Evolutionary conservation across 2,797 vertebrate species (phyloP).

Genomic region (Bucorvus abyssinicus): DNA sequence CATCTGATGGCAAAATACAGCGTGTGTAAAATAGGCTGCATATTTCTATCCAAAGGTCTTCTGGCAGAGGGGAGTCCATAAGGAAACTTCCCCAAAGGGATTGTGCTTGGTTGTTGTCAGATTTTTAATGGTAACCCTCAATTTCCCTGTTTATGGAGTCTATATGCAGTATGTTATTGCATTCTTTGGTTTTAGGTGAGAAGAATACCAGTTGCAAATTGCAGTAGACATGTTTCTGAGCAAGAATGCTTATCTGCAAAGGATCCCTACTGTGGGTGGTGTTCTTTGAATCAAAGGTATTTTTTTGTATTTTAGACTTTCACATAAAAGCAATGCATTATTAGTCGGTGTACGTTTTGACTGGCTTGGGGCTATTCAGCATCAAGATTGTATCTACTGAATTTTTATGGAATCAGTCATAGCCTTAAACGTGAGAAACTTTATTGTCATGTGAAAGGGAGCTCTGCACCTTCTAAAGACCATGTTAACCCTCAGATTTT

Average conservation of each 20-base stretch:
- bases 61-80: slow-evolving; percentile 42
- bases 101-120: slow-evolving; percentile 9
- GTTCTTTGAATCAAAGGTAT: slow-evolving; percentile 74
- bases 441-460: not conserved
- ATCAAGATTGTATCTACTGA: not conserved
- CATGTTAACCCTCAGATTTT: not conserved
- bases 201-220: slow-evolving; percentile 78
- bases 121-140: slow-evolving; percentile 13
- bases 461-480: not conserved
- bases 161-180: not conserved
- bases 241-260: slow-evolving; percentile 70
- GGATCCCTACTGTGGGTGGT: slow-evolving; percentile 83
- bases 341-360: slow-evolving; percentile 4
- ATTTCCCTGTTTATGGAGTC: not conserved
- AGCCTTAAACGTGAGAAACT: not conserved
- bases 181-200: slow-evolving; percentile 74
- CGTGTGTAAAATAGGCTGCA: slow-evolving; percentile 13
- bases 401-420: not conserved
- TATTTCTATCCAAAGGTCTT: slow-evolving; percentile 59
- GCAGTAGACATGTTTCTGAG: slow-evolving; percentile 69
- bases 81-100: slow-evolving; percentile 1
- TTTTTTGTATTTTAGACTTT: slow-evolving; percentile 20
- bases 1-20: slow-evolving; percentile 31
- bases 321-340: not conserved
- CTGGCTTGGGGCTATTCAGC: not conserved